These are phyloP conservation scores for Hylaea fasciaria DNA, from an alignment of 2,888 invertebrate species.

Conservation along the genomic window DNA sequence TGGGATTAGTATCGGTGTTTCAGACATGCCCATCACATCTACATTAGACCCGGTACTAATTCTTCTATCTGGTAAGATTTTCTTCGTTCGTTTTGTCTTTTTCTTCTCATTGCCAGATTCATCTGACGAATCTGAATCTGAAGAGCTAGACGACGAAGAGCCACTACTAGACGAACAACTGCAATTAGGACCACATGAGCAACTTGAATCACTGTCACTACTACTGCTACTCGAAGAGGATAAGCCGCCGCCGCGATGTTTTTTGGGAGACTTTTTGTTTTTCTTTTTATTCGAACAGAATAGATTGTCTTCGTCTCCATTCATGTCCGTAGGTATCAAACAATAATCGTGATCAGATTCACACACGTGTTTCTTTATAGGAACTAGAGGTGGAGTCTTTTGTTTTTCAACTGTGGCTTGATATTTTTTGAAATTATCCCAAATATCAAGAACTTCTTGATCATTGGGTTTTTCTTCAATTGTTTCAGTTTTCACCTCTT, in stretches of 20 bases:
- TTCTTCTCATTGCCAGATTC: slow-evolving; percentile 74
- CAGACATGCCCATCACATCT: slow-evolving; percentile 82
- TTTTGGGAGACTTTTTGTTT: slow-evolving; percentile 80
- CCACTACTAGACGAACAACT: slow-evolving; percentile 91
- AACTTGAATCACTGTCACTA: slow-evolving; percentile 90
- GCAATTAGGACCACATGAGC: slow-evolving; percentile 93
- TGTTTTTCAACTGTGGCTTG: slow-evolving; percentile 88
- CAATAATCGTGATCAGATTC: slow-evolving; percentile 92
- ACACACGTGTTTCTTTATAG: slow-evolving; percentile 83
- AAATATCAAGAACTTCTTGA: slow-evolving; percentile 88
- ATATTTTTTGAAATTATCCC: slow-evolving; percentile 91
- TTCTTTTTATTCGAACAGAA: slow-evolving; percentile 76
- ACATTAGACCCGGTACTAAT: slow-evolving; percentile 81
- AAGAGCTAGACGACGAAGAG: slow-evolving; percentile 87
- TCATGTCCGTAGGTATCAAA: slow-evolving; percentile 77
- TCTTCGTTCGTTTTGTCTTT: slow-evolving; percentile 73
- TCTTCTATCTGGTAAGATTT: slow-evolving; percentile 68
- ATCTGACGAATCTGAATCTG: slow-evolving; percentile 78
- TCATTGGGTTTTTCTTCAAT: slow-evolving; percentile 80
- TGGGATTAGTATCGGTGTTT: slow-evolving; percentile 74
- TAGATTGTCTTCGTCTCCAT: slow-evolving; percentile 76
- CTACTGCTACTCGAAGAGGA: slow-evolving; percentile 91
- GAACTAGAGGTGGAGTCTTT: slow-evolving; percentile 76
- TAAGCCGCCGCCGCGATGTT: slow-evolving; percentile 74
- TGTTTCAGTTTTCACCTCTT: slow-evolving; percentile 57